Evolutionary conservation across 2,113 vertebrate genomes (phyloP).

Genomic region (Paralichthys olivaceus): DNA sequence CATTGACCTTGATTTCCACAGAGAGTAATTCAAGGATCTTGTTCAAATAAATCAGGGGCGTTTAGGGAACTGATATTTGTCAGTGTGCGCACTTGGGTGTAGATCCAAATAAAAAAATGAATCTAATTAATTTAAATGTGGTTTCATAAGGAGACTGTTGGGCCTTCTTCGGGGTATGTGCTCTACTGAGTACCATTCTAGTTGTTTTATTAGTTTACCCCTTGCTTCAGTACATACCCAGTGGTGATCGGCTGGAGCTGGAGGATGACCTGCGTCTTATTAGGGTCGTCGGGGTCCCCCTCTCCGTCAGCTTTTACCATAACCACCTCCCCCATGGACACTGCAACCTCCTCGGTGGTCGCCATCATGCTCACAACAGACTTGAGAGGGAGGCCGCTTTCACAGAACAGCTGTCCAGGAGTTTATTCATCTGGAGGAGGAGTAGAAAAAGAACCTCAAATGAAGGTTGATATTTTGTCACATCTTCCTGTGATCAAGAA

Average conservation of each 20-base stretch:
- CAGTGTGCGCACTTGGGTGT: no score
- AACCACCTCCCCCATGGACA: slow-evolving; percentile 93
- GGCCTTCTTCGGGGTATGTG: no score
- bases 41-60: no score
- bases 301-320: slow-evolving; percentile 89
- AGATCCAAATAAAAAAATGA: no score
- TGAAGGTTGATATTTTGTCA: no score
- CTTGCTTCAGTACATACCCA: slow-evolving; percentile 82
- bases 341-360: slow-evolving; percentile 88
- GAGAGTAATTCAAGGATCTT: no score
- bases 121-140: no score
- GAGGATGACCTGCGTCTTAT: slow-evolving; percentile 94
- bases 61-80: no score
- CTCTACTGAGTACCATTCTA: neutral
- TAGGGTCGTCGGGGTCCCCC: slow-evolving; percentile 86
- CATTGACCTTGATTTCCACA: no score
- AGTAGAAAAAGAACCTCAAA: no score
- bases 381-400: slow-evolving; percentile 21
- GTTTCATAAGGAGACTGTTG: no score
- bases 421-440: slow-evolving; percentile 55
- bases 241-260: slow-evolving; percentile 92
- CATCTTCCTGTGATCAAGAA: no score
- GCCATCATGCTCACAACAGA: slow-evolving; percentile 84
- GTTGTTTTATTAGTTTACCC: neutral
- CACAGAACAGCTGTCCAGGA: slow-evolving; percentile 26